Base-by-base conservation (phyloP, 2,888 invertebrate genomes). In the Sceliomorpha sp. region DNA sequence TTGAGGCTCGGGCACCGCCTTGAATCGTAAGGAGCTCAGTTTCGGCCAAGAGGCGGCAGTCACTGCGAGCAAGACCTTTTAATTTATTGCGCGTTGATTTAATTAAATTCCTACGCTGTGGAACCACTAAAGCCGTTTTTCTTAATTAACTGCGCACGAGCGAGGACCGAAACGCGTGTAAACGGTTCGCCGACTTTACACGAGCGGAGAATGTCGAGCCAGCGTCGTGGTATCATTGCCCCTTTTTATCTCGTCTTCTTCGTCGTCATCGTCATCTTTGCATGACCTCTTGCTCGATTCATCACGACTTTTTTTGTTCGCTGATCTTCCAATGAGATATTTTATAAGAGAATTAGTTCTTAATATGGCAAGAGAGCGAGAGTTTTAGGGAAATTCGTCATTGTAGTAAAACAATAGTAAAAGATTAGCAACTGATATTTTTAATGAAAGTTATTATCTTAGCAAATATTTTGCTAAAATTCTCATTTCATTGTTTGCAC, bases 41-140 rank as follows among this genome's bases (percentile, higher is more conserved):
- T 50, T 42, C 12, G 34, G 29, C 14, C 47, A 13, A 34, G n/a
- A 32, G 24, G 24, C n/a, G n/a, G 14, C 36, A 37, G 56, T 32
- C 39, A n/a, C 48, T 14, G 44, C 7, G 5, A 20, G 36, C 40
- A 45, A 50, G 47, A 36, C 37, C 62, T 67, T 71, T 71, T 71
- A 81, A 81, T 79, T 81, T 78, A 79, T 78, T 73, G 78, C 70
- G 70, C 72, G 74, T 81, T 77, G 72, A 79, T 81, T 80, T 79
- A 77, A 80, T 81, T 79, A 78, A 79, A 79, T 70, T 73, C 45
- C 42, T 44, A 45, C 27, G 29, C 44, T 62, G 37, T 26, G 47
- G 44, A 59, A 45, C 59, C 55, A 40, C 47, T 66, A 62, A 29
- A 55, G 63, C 56, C 69, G 59, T 79, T 76, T 79, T 78, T 78